Percentiles rank a stretch among this genome's conserved stretches.
Evolutionary conservation across 2,888 invertebrate genomes (phyloP).

Genomic region (Ennomos quercinarius): DNA sequence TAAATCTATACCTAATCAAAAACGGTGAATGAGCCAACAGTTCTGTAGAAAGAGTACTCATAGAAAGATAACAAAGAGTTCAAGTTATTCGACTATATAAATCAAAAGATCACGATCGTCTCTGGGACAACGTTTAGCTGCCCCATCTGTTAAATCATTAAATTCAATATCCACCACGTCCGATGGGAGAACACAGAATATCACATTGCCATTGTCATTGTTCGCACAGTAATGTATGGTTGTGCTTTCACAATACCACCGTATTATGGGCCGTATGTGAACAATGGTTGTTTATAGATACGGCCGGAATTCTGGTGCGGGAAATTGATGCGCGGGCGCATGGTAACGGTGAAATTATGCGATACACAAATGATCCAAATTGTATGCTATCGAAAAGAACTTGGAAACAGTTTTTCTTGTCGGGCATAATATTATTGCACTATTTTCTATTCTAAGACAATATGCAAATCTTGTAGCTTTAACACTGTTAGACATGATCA

Average conservation of each 20-base stretch:
- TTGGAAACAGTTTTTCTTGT: too few relatives aligned
- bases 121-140: conserved; percentile 2
- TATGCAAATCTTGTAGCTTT: too few relatives aligned
- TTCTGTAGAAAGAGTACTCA: too few relatives aligned
- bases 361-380: conserved; percentile 26
- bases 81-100: too few relatives aligned
- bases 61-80: too few relatives aligned
- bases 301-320: conserved; percentile 67
- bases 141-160: conserved; percentile 9
- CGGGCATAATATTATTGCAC: too few relatives aligned
- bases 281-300: conserved; percentile 75
- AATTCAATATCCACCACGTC: conserved; percentile 9
- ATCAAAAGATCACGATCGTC: too few relatives aligned
- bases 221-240: conserved; percentile 35
- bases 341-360: conserved; percentile 46
- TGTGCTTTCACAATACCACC: conserved; percentile 51
- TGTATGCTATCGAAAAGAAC: too few relatives aligned
- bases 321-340: conserved; percentile 49
- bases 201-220: conserved; percentile 36
- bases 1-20: too few relatives aligned
- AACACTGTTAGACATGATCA: too few relatives aligned
- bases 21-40: too few relatives aligned
- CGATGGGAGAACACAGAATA: conserved; percentile 20
- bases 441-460: too few relatives aligned
- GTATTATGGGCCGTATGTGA: conserved; percentile 51